These are phyloP conservation scores for Allacma fusca DNA, from an alignment of 2,888 invertebrate species.

Conservation along the genomic window DNA sequence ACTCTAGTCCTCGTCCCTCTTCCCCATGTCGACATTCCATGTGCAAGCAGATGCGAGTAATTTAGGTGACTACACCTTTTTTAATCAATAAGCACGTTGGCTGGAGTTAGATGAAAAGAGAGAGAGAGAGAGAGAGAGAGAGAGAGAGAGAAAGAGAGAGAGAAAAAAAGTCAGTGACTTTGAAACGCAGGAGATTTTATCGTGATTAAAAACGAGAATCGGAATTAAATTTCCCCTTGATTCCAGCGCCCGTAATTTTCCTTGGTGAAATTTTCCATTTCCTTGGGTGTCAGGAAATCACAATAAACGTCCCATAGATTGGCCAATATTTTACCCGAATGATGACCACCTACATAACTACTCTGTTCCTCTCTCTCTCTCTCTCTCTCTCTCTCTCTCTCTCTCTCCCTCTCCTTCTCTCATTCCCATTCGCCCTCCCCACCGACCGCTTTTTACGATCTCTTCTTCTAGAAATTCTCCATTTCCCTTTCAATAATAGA, in stretches of 20 bases:
- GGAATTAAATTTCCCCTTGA: constrained; percentile 58
- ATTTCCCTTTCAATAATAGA: constrained; percentile 42
- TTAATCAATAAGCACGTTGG: constrained; percentile 41
- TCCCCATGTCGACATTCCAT: background rate
- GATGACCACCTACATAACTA: constrained; percentile 58
- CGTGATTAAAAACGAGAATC: constrained; percentile 59
- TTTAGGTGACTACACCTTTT: constrained; percentile 46
- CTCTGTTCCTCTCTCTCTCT: background rate
- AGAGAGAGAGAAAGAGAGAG: too few relatives aligned
- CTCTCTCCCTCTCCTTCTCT: too few relatives aligned
- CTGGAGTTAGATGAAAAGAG: constrained; percentile 9
- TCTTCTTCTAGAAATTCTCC: constrained; percentile 35
- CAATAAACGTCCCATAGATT: constrained; percentile 61
- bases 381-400: constrained; percentile 24
- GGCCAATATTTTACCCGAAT: constrained; percentile 59
- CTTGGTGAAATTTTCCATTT: constrained; percentile 58
- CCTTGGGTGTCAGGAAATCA: constrained; percentile 61
- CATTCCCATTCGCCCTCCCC: constrained; percentile 14
- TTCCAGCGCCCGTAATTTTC: constrained; percentile 31
- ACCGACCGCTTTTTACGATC: constrained; percentile 17
- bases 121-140: too few relatives aligned
- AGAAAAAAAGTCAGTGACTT: constrained; percentile 37
- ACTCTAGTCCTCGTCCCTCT: background rate
- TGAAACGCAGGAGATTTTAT: constrained; percentile 52
- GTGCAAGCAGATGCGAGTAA: constrained; percentile 30